A percentile compares a stretch with the other conserved stretches of the same genome.
Conservation (phyloP, 2,113 vertebrate genomes). For the Oreochromis aureus region DNA sequence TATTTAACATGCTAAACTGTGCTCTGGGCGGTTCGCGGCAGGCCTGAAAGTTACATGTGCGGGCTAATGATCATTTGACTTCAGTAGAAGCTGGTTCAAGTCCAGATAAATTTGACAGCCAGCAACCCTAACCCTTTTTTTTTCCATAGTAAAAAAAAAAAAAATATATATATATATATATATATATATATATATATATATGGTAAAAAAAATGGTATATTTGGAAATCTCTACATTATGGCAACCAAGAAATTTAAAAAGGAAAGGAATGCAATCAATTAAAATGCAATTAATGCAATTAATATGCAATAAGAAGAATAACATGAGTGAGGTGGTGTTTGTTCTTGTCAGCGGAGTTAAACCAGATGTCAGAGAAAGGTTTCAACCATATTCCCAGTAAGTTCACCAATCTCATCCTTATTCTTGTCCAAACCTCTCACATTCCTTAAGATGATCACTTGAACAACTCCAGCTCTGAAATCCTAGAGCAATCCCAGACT, state of each 20-base stretch:
- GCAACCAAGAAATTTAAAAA: not conserved
- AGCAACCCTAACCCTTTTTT: not conserved
- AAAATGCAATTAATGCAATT: not conserved
- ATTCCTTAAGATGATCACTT: not conserved
- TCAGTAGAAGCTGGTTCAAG: not conserved
- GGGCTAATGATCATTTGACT: not conserved
- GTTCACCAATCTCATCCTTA: not conserved
- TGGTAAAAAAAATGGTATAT: too few relatives aligned
- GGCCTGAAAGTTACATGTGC: not conserved
- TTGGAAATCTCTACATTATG: not conserved
- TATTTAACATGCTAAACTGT: conserved; percentile 33
- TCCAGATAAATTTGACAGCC: not conserved
- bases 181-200: rapidly evolving
- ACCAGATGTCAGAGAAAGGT: not conserved
- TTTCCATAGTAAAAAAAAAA: too few relatives aligned
- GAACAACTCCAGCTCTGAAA: not conserved
- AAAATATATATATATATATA: too few relatives aligned
- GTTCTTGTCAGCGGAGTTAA: not conserved
- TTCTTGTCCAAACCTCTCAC: not conserved
- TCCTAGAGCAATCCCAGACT: not conserved
- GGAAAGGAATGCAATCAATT: not conserved
- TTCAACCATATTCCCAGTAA: not conserved
- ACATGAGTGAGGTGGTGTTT: not conserved
- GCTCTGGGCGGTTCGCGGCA: not conserved
- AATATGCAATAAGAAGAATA: not conserved